A percentile compares a stretch with the other conserved stretches of the same genome.
Conservation (phyloP, 2,888 invertebrate species). For the Nebria brevicollis region DNA sequence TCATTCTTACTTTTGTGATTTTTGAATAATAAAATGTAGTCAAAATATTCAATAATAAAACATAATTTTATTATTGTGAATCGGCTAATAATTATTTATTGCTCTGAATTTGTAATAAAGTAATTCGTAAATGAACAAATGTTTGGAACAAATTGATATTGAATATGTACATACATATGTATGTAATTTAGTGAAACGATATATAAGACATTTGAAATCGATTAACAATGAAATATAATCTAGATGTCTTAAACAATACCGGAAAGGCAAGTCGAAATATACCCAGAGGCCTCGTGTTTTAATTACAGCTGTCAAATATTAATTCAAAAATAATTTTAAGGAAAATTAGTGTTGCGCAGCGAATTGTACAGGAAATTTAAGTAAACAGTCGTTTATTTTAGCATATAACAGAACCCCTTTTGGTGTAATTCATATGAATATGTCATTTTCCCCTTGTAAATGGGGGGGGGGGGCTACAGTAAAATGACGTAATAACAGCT, state of each 20-base stretch:
- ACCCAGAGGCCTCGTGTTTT: neutral
- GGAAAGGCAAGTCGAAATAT: neutral
- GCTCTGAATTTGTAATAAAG: too few relatives aligned
- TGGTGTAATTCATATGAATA: neutral
- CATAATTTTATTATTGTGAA: too few relatives aligned
- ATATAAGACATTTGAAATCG: neutral
- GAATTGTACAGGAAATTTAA: neutral
- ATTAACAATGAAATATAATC: neutral
- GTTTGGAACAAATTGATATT: too few relatives aligned
- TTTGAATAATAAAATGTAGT: too few relatives aligned
- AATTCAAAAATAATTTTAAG: neutral
- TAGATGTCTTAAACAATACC: neutral
- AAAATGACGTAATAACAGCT: neutral
- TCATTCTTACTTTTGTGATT: too few relatives aligned
- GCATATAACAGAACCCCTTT: neutral
- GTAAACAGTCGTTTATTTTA: neutral
- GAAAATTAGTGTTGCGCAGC: neutral
- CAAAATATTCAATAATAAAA: too few relatives aligned
- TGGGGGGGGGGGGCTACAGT: too few relatives aligned
- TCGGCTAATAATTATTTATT: too few relatives aligned
- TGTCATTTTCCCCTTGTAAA: neutral
- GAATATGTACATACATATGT: too few relatives aligned
- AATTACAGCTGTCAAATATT: neutral
- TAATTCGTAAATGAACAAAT: too few relatives aligned
- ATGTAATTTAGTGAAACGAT: neutral